Evolutionary conservation across 2,797 vertebrate genomes (phyloP).

Genomic region (Erethizon dorsatum): DNA sequence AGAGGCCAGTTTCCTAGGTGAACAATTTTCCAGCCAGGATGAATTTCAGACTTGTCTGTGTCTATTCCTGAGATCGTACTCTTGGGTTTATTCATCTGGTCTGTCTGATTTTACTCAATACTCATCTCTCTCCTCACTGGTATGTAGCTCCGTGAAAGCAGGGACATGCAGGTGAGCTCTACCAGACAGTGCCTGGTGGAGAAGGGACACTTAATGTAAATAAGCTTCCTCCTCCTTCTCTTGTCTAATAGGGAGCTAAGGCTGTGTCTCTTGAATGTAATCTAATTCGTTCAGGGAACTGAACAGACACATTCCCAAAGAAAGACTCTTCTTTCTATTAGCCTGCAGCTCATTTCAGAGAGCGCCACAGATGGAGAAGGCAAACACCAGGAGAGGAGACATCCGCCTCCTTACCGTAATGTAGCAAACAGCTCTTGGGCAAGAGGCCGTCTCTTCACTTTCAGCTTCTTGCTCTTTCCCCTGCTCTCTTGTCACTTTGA

Average conservation of each 20-base stretch:
- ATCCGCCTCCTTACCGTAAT: neutral
- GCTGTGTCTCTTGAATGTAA: neutral
- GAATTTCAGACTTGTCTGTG: neutral
- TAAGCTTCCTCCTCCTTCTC: neutral
- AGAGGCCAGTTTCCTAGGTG: neutral
- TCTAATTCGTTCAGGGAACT: conserved; percentile 4
- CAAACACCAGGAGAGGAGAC: accelerated
- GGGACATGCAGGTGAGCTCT: neutral
- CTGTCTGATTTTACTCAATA: neutral
- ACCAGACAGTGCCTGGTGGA: neutral
- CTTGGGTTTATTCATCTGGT: neutral
- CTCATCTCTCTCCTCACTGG: neutral
- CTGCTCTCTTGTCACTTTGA: neutral
- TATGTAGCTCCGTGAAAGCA: neutral
- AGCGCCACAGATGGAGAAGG: neutral
- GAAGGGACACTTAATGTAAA: neutral
- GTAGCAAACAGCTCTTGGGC: conserved; percentile 3
- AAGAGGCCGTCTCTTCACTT: neutral
- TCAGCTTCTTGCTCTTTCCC: conserved; percentile 4
- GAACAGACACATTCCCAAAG: neutral
- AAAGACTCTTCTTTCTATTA: neutral
- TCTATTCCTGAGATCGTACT: neutral
- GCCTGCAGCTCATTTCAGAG: conserved; percentile 38
- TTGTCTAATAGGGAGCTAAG: neutral
- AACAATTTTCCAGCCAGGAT: neutral